phyloP scores from a whole-genome alignment of 2,797 vertebrate species.

The Acipenser oxyrinchus region DNA sequence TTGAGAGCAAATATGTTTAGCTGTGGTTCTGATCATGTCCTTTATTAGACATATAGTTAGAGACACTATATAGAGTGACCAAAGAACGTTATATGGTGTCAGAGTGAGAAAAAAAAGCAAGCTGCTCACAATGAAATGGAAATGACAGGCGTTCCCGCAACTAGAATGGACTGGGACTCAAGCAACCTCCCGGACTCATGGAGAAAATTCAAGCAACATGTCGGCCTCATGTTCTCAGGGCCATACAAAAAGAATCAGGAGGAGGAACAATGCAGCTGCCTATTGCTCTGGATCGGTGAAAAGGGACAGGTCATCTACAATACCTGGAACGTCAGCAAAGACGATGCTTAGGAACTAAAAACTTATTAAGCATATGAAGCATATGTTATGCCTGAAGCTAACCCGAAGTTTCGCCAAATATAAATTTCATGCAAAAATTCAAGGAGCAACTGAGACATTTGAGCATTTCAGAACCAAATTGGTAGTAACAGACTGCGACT shows the following conservation, averaged over 20 bases:
- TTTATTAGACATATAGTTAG: no score
- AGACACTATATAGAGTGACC: no score
- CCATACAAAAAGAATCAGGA: neutral
- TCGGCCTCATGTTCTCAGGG: slow-evolving; percentile 13
- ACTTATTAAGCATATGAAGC: slow-evolving; percentile 9
- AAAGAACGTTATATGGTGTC: no score
- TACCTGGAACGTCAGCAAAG: slow-evolving; percentile 14
- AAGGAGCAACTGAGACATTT: slow-evolving; percentile 5
- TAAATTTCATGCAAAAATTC: slow-evolving; percentile 15
- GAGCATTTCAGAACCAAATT: slow-evolving; percentile 15
- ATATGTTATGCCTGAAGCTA: slow-evolving; percentile 9
- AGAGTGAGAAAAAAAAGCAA: no score
- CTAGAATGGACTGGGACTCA: slow-evolving; percentile 8
- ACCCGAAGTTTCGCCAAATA: slow-evolving; percentile 8
- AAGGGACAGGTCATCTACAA: slow-evolving; percentile 18
- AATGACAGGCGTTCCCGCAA: neutral
- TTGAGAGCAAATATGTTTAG: no score
- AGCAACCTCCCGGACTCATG: slow-evolving; percentile 4
- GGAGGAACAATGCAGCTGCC: slow-evolving; percentile 16
- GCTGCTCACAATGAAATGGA: neutral
- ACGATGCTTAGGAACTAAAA: slow-evolving; percentile 11
- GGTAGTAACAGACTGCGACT: slow-evolving; percentile 12
- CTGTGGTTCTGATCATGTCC: no score
- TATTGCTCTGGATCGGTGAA: slow-evolving; percentile 3
- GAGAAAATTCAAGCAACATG: slow-evolving; percentile 8